A percentile compares a stretch with the other conserved stretches of the same genome.
phyloP scores from a whole-genome alignment of 2,113 vertebrate species.

The Salvelinus namaycush region DNA sequence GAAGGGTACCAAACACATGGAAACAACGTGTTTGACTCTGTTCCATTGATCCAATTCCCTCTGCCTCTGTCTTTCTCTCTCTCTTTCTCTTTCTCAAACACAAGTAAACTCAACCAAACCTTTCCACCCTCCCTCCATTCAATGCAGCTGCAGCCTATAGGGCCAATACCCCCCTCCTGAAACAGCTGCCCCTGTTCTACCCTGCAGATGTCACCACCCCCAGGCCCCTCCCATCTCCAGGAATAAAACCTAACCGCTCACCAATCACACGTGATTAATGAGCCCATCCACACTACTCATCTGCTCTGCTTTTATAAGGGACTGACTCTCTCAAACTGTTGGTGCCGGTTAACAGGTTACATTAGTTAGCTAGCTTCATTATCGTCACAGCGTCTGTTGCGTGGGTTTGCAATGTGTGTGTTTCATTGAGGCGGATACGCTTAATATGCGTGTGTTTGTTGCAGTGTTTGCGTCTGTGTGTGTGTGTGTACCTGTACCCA shows the following conservation, averaged over 20 bases:
- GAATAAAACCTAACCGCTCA: conserved; percentile 24
- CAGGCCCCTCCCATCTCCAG: background rate
- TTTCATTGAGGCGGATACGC: too few relatives aligned
- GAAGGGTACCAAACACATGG: too few relatives aligned
- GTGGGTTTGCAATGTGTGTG: background rate
- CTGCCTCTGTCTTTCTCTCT: background rate
- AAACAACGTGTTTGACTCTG: too few relatives aligned
- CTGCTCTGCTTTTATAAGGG: conserved; percentile 21
- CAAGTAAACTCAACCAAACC: too few relatives aligned
- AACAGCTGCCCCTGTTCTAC: background rate
- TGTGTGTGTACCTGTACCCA: background rate
- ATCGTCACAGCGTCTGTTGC: background rate
- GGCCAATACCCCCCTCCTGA: background rate
- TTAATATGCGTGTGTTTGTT: too few relatives aligned
- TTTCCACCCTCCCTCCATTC: background rate
- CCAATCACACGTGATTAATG: conserved; percentile 44
- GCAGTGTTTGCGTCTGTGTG: too few relatives aligned
- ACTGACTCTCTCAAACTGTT: conserved; percentile 15
- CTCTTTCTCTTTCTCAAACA: background rate
- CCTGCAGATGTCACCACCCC: background rate
- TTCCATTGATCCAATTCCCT: background rate
- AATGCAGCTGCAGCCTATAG: too few relatives aligned
- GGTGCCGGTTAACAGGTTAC: conserved; percentile 18
- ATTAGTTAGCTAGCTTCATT: conserved; percentile 16
- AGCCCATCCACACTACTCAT: conserved; percentile 21